Percentiles rank a stretch among this genome's conserved stretches.
phyloP scores from a whole-genome alignment of 2,888 invertebrate genomes.

The Mythimna impura region DNA sequence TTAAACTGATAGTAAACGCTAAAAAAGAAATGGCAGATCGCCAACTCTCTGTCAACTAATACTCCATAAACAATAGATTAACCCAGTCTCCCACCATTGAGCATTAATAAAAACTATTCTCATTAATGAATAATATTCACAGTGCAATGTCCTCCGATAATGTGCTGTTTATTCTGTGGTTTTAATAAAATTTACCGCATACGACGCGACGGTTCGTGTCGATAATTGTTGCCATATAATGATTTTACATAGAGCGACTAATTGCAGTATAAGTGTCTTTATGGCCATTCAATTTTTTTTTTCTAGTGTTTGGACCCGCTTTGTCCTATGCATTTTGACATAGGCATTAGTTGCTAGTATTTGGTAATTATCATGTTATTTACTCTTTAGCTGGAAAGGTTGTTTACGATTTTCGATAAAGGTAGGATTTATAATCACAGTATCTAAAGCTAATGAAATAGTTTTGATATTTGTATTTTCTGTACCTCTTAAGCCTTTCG shows the following conservation, averaged over 20 bases:
- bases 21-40: constrained; percentile 14
- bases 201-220: constrained; percentile 54
- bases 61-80: constrained; percentile 17
- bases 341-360: neutral
- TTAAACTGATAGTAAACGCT: neutral
- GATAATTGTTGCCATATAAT: constrained; percentile 60
- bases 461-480: neutral
- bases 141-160: constrained; percentile 57
- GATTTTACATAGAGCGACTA: constrained; percentile 43
- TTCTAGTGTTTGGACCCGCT: neutral
- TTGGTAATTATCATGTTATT: neutral
- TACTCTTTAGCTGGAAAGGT: neutral
- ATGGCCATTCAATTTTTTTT: constrained; percentile 26
- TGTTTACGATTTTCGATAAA: neutral
- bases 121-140: constrained; percentile 34
- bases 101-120: constrained; percentile 19
- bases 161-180: constrained; percentile 47
- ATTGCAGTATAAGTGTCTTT: constrained; percentile 49
- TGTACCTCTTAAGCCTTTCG: too few relatives aligned
- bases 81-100: constrained; percentile 5
- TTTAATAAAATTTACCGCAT: constrained; percentile 62
- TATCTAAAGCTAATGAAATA: neutral
- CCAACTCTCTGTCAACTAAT: constrained; percentile 22
- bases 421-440: neutral
- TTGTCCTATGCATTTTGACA: neutral